Percentiles rank a stretch among this genome's conserved stretches.
These are phyloP conservation scores for Benthosema pterotum DNA, from an alignment of 2,797 vertebrate species.

Conservation along the genomic window DNA sequence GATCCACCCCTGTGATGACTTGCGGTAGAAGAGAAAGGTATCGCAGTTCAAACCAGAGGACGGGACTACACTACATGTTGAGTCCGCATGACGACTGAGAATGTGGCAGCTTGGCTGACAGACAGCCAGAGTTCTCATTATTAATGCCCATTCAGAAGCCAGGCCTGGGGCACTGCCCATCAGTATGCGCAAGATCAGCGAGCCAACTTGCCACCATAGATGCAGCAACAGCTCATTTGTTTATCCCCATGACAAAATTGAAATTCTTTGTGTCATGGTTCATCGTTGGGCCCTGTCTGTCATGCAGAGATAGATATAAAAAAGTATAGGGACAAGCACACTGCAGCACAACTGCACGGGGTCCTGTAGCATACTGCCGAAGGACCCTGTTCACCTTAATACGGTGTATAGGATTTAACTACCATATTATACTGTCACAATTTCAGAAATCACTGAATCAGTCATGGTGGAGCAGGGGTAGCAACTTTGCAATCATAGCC, in stretches of 20 bases:
- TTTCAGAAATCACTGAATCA: slow-evolving; percentile 9
- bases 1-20: no score
- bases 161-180: slow-evolving; percentile 21
- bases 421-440: neutral
- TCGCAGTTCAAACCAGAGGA: slow-evolving; percentile 29
- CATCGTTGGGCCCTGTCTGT: slow-evolving; percentile 6
- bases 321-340: no score
- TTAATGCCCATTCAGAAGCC: slow-evolving; percentile 38
- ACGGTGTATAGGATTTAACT: no score
- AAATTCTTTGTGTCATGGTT: slow-evolving; percentile 30
- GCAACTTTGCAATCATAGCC: slow-evolving; percentile 2
- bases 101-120: slow-evolving; percentile 43
- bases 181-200: slow-evolving; percentile 17
- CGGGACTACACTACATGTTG: slow-evolving; percentile 13
- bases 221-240: slow-evolving; percentile 25
- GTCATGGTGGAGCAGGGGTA: neutral
- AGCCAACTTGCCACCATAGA: slow-evolving; percentile 2
- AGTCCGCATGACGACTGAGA: slow-evolving; percentile 25
- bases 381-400: no score
- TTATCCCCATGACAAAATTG: slow-evolving; percentile 30
- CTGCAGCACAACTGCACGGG: no score
- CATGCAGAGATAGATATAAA: slow-evolving; percentile 1
- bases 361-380: no score
- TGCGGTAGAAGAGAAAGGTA: slow-evolving; percentile 10
- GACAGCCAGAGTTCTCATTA: slow-evolving; percentile 36